phyloP scores from a whole-genome alignment of 2,888 invertebrate genomes.

The Campoletis raptor region DNA sequence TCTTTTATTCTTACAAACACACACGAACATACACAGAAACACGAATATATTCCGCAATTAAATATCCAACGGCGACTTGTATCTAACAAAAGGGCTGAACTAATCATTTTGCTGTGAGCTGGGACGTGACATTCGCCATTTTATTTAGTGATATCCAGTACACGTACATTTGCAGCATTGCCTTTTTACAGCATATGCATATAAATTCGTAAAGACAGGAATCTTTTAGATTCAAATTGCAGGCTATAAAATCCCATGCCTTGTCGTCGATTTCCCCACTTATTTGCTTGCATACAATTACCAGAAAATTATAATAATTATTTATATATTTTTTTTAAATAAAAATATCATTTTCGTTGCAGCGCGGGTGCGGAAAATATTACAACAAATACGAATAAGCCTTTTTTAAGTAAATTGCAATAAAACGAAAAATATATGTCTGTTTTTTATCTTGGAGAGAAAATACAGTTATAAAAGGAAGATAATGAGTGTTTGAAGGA shows the following conservation, averaged over 20 bases:
- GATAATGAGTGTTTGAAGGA: no score
- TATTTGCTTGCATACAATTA: background rate
- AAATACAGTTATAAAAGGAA: background rate
- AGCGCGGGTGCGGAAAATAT: background rate
- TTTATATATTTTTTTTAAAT: background rate
- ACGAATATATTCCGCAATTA: background rate
- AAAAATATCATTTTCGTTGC: background rate
- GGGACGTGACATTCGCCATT: constrained; percentile 16
- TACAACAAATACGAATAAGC: background rate
- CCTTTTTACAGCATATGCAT: constrained; percentile 12
- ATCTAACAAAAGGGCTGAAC: constrained; percentile 27
- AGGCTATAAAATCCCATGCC: constrained; percentile 36
- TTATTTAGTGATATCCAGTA: background rate
- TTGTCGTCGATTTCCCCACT: constrained; percentile 29
- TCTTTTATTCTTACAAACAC: constrained; percentile 32
- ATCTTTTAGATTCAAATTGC: constrained; percentile 28
- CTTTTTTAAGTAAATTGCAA: background rate
- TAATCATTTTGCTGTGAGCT: background rate
- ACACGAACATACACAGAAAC: background rate
- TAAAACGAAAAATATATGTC: background rate
- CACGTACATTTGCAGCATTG: constrained; percentile 21
- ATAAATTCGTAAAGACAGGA: background rate
- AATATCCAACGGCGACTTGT: constrained; percentile 10
- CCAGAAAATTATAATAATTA: background rate
- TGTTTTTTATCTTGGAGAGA: background rate